Evolutionary conservation across 2,113 vertebrate species (phyloP), one percentile per base, ranked within the genome.

Genomic region (Tricholaema leucomelas): DNA sequence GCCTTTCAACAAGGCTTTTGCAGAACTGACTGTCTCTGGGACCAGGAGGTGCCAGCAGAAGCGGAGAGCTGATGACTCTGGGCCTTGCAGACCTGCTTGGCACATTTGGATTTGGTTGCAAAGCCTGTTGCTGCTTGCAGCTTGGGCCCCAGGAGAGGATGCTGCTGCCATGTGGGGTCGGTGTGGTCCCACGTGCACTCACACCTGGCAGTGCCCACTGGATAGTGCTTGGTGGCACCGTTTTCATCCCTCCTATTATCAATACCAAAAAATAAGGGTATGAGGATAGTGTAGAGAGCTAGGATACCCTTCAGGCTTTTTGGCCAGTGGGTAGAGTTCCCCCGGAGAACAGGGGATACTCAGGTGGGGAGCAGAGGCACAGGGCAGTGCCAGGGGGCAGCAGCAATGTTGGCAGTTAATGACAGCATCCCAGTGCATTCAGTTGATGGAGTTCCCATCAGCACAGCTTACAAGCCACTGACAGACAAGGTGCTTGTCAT

Each of bases 91-190:
- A 67, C 30, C 48, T 75, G 42, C 69, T 48, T 56, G 59, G 46
- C 30, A 17, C 27, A 36, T 67, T 54, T 0, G 2, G 20, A 28
- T 61, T 24, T 3, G 2, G 17, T 59, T 85, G 50, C 6, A 4
- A 67, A 86, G 76, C 2, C 0, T 20, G 25, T 40, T 69, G 73
- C 48, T 75, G 44, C 66, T 84, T 0, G 0, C 66, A 84, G 21
- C 33, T 83, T 56, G 50, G 48, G 42, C 33, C 35, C n/a, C 46
- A 33, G 25, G 73, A 88, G 54, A 65, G 24, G 50, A 33, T 44
- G 54, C 27, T 38, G 42, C 42, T 86, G 73, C 63, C 0, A 0
- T 0, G 0, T 38, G 33, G 17, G 38, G 18, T 88, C 36, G 66
- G 36, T 40, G 71, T 2, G 2, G 50, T 55, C 54, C 44, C 54